Base-by-base conservation (phyloP, 2,888 invertebrate genomes). In the Lepidocyrtinus sp. region DNA sequence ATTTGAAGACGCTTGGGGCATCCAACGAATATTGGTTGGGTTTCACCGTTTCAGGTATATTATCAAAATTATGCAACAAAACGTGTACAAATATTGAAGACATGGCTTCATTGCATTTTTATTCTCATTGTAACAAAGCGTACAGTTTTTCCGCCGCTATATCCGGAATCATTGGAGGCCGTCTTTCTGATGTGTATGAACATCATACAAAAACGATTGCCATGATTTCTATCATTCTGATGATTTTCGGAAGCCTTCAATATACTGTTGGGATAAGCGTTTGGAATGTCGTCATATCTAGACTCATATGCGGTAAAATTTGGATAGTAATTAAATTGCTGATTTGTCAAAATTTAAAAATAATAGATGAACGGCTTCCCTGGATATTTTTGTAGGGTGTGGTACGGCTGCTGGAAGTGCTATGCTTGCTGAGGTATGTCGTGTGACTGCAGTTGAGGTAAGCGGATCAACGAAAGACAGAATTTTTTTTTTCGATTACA, bases 61-160 rank as follows among this genome's bases (percentile, higher is more conserved):
- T 71, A 68, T 59, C 22, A 17, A 46, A 64, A 64, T 26, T 7
- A 12, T 25, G 15, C 24, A 27, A 15, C 26, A 46, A 26, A 70
- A 65, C 22, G 15, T 26, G 78, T 26, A 45, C 27, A 46, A 36
- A 25, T 2, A 71, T 15, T 64, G 67, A 50, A 17, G 61, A 61
- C n/a, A 7, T 9, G 19, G 64, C 24, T 27, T 62, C 5, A 22
- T 62, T 59, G 22, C 12, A 24, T 69, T 61, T 61, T 59, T 24
- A 3, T 36, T 74, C 55, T 19, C 17, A 73, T n/a, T 36, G 0
- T 0, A 27, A 62, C 46, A 86, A 88, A 75, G 89, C 88, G 0
- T 90, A 88, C 87, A 89, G 89, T 79, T 82, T 90, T 36, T 87
- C 89, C 17, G 89, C 88, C 3, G 87, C 89, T 15, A 83, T 90